Percentiles rank a stretch among this genome's conserved stretches.
Conservation (phyloP, 2,113 vertebrate species). For the Zosterops japonicus region DNA sequence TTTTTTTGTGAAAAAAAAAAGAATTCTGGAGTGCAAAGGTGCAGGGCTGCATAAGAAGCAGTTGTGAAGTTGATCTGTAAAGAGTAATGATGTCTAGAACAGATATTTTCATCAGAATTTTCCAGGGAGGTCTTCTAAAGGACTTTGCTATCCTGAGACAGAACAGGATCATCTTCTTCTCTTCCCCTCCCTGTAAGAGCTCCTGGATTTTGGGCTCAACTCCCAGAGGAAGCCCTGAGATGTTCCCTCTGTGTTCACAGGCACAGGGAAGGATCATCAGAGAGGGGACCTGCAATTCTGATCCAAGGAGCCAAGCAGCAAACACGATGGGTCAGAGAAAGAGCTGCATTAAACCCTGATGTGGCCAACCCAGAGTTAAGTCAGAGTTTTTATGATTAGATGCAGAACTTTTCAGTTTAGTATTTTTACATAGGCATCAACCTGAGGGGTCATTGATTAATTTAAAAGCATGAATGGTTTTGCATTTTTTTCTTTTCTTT, state of each 20-base stretch:
- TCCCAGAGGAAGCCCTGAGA: neutral
- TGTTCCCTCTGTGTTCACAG: neutral
- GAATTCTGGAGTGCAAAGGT: neutral
- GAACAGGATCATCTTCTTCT: neutral
- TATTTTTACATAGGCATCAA: neutral
- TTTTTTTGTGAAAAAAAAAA: accelerated
- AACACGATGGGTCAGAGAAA: neutral
- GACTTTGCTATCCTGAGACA: neutral
- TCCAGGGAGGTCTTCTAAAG: neutral
- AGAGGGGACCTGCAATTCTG: neutral
- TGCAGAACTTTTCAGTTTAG: neutral
- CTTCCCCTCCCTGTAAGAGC: neutral
- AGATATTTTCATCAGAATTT: neutral
- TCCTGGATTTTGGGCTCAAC: neutral
- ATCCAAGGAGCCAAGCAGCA: neutral
- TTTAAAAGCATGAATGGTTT: neutral
- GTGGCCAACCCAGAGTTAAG: neutral
- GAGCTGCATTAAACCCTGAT: neutral
- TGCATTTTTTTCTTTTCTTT: neutral
- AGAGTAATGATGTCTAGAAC: neutral
- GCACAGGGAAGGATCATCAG: neutral
- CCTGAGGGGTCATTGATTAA: neutral
- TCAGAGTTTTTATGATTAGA: neutral
- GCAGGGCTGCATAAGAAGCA: neutral
- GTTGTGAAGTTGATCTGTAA: neutral